These are phyloP conservation scores for Cyprinella venusta DNA, from an alignment of 2,797 vertebrate genomes.

Conservation along the genomic window DNA sequence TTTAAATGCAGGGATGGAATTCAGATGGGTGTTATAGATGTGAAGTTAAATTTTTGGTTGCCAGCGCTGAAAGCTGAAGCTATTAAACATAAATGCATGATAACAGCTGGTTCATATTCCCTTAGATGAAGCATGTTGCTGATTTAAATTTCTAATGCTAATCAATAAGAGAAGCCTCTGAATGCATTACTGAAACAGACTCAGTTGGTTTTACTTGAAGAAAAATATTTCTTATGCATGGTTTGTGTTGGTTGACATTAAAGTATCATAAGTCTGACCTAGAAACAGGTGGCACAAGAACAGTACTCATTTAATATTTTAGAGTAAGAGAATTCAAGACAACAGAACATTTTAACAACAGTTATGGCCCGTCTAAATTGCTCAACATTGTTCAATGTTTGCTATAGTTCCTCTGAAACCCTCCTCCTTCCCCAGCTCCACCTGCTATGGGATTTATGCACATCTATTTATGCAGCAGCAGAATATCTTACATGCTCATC, in stretches of 20 bases:
- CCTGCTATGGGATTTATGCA: too few species aligned
- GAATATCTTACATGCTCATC: too few species aligned
- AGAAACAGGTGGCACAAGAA: conserved; percentile 1
- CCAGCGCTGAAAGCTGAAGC: conserved; percentile 55
- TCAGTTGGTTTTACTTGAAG: conserved; percentile 15
- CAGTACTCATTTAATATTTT: conserved; percentile 19
- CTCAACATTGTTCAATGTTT: too few species aligned
- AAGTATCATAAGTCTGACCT: neutral
- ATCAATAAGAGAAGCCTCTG: conserved; percentile 31
- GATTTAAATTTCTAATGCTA: conserved; percentile 42
- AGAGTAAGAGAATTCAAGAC: neutral
- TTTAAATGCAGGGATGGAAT: conserved; percentile 63
- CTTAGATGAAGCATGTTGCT: conserved; percentile 67
- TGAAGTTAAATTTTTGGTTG: conserved; percentile 63
- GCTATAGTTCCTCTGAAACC: too few species aligned
- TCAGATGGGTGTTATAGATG: conserved; percentile 70
- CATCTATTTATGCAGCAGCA: too few species aligned
- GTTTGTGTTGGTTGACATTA: conserved; percentile 19
- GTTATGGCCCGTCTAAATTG: neutral
- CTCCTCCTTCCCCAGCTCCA: too few species aligned
- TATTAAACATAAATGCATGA: conserved; percentile 76
- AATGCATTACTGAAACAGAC: conserved; percentile 2
- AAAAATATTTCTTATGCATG: neutral
- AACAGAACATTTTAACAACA: neutral
- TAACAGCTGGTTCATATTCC: conserved; percentile 65